Evolutionary conservation across 2,888 invertebrate species (phyloP), one percentile per base, ranked within the genome.

Genomic region (Stratiomys singularior): DNA sequence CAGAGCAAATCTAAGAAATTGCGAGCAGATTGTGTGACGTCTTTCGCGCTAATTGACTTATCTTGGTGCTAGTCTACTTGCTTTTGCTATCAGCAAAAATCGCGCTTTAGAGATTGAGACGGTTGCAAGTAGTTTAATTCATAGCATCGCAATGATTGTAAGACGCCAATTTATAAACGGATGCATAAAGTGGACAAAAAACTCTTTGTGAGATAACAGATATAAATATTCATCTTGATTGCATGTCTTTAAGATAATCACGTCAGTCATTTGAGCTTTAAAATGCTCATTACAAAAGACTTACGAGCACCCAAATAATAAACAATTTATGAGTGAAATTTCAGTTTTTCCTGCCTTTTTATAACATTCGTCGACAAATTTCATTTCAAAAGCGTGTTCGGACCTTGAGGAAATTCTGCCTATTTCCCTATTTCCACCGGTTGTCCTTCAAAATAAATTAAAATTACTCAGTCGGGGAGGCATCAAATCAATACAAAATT

Each of bases 21-120:
- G 27, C 15, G 25, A 28, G 27, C 15, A 13, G 30, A 30, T 30
- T n/a, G 0, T 64, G 64, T 64, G 64, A 64, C 64, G 64, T 64
- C 64, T 64, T 64, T 28, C 13, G 27, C 1, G 64, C 64, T 64
- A 64, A 64, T 64, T 64, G 64, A 64, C 64, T 64, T 64, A 64
- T 64, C 64, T 27, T 64, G n/a, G 23, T 2, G 64, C 25, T 52
- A n/a, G n/a, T n/a, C 52, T 18, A 52, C 18, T 52, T 52, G 52
- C 52, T 60, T 60, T 60, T 37, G 58, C 58, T 60, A 21, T 64
- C 64, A 64, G 11, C 0, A 64, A 13, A 64, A 64, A 64, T 64
- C 64, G 30, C 58, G 25, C 58, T 23, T 60, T 60, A 9, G 11
- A 25, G 3, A 9, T 13, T 25, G 9, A 60, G 58, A 60, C 21